Evolutionary conservation across 2,888 invertebrate genomes (phyloP), one percentile per base, ranked within the genome.

Genomic region (Charanyca ferruginea): DNA sequence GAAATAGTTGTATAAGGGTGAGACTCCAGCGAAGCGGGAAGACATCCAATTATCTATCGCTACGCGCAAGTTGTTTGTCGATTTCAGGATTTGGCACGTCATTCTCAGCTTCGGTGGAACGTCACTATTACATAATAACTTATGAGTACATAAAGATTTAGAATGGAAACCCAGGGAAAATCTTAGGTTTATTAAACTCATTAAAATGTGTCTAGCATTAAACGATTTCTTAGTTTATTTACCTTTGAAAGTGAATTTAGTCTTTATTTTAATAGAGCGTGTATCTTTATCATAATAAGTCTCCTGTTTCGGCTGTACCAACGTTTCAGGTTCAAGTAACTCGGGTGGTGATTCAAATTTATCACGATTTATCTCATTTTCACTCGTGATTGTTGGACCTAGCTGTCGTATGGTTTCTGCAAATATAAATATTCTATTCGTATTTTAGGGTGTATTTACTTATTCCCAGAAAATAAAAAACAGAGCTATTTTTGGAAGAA

Each of bases 211-310:
- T 7, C 7, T 28, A 28, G 28, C 28, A 28, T n/a, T n/a, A n/a
- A n/a, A 28, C 3, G 28, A 3, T 28, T 28, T 28, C 7, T 5
- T 0, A 11, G 13, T 3, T 35, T 35, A 35, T 35, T 47, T 66
- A 94, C 94, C 90, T 88, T 85, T 89, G 61, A 94, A 89, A 42
- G 83, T 84, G 52, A 89, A 88, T 69, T 90, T 91, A 0, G 94
- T 93, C 80, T 92, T 94, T 38, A 94, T 89, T 86, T 87, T 91
- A 32, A 92, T 81, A 20, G 86, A 84, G 62, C 83, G 87, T 5
- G 80, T 80, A 42, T 77, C 61, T 49, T 82, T 80, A 53, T 82
- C 73, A 47, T 65, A 68, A 41, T 57, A 54, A 57, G 75, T 81
- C 3, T 83, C 73, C 25, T 71, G 63, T 53, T 59, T 79, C 8